Percentiles rank a stretch among this genome's conserved stretches.
phyloP scores from a whole-genome alignment of 1,140 invertebrate species.

The Macrobrachium rosenbergii region DNA sequence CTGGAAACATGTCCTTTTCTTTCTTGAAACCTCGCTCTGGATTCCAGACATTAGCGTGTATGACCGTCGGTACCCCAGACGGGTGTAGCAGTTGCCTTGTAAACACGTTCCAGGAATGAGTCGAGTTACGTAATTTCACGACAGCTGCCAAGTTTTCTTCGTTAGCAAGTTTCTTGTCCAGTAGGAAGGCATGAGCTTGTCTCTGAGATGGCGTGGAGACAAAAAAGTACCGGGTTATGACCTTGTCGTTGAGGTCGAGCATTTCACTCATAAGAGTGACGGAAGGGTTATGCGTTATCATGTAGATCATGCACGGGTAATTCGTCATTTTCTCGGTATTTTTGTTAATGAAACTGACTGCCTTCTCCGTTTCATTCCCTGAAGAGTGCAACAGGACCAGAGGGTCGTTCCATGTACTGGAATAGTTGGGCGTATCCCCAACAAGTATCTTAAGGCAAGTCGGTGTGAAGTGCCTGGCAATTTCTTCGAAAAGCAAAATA shows the following conservation, averaged over 20 bases:
- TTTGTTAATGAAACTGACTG: conserved; percentile 33
- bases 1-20: conserved; percentile 26
- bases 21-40: neutral
- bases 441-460: conserved; percentile 34
- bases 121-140: neutral
- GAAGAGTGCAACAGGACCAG: conserved; percentile 7
- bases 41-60: conserved; percentile 2
- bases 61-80: conserved; percentile 27
- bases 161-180: conserved; percentile 25
- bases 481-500: conserved; percentile 11
- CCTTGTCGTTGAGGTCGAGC: conserved; percentile 22
- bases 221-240: conserved; percentile 35
- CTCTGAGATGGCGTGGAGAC: neutral
- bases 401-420: neutral
- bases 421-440: neutral
- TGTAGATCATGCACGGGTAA: conserved; percentile 29
- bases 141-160: conserved; percentile 46
- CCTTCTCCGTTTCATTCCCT: neutral
- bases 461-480: conserved; percentile 21
- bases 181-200: conserved; percentile 22
- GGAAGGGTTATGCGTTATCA: conserved; percentile 11
- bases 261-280: neutral
- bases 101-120: neutral
- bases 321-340: conserved; percentile 23
- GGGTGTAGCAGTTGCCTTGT: conserved; percentile 40